Base-by-base conservation (phyloP, 2,888 invertebrate genomes). In the Microctonus hyperodae region DNA sequence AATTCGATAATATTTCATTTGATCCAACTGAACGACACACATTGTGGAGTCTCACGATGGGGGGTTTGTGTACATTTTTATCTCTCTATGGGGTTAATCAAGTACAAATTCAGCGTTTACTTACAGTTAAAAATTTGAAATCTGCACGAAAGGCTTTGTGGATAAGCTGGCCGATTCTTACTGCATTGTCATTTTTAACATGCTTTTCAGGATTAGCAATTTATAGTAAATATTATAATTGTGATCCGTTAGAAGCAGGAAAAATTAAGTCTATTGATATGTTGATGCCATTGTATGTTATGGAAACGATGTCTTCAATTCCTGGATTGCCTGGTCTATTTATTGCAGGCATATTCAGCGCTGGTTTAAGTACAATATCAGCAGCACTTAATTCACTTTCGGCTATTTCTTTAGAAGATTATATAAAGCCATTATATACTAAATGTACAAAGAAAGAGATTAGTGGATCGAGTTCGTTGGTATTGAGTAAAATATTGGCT, bases 311-410 rank as follows among this genome's bases (percentile, higher is more conserved):
- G 91, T 85, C 88, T 0, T 78, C 87, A 58, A 84, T 89, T 60
- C 93, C 94, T 0, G 97, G 96, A 0, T 79, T 97, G 22, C 90
- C 95, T 0, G 97, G 97, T 0, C 86, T 97, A 23, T 96, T 97
- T 80, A 92, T 96, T 0, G 16, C 63, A 81, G 88, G 96, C 2
- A 92, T 97, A 69, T 96, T 97, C 81, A 95, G 95, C 75, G 97
- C 95, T 0, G 93, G 96, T 0, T 86, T 97, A 10, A 96, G 96
- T 53, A 96, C 96, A 0, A 92, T 97, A 68, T 97, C 96, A 0
- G 95, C 97, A 0, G 91, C 95, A 1, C 88, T 97, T 68, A 97
- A 96, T 79, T 94, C 96, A 1, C 86, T 97, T 56, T 92, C 97
- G 0, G 96, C 97, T 0, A 94, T 97, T 13, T 93, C 95, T 0